Base-by-base conservation (phyloP, 2,113 vertebrate species). In the Dasyornis broadbenti region DNA sequence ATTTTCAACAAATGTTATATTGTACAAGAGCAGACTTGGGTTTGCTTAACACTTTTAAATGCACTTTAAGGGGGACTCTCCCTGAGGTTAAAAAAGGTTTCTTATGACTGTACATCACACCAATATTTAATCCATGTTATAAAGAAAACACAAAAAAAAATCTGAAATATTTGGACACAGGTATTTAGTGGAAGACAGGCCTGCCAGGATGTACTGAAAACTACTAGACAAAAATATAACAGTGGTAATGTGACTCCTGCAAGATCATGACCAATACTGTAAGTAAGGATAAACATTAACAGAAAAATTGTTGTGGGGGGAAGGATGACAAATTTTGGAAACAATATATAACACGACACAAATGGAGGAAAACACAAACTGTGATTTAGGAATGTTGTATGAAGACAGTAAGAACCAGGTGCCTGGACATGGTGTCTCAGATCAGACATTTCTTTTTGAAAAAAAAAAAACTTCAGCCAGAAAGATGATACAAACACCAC, bases 61-160 rank as follows among this genome's bases (percentile, higher is more conserved):
- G 90, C 40, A 64, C 49, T 75, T 75, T 35, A 75, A 73, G 9
- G 28, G 13, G 30, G n/a, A 90, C 16, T 71, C 31, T 96, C 82
- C 90, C 93, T 96, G 95, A 95, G 90, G 40, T 89, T 83, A 93
- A 72, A 30, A 44, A 82, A 75, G 24, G 22, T 60, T 13, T 40
- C 24, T 81, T 82, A 6, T 27, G 66, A 77, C 19, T 47, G 22
- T 31, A 59, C 4, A 10, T 33, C 19, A 63, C 37, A 89, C 35
- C 16, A 53, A 6, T 49, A 72, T 49, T 79, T 88, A 44, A 90
- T 49, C 24, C 42, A 23, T n/a, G 15, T 82, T 70, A 77, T 9
- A 17, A 53, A 53, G 37, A 88, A 91, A 91, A 76, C 24, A 7
- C 1, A 33, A 82, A 66, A 92, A 92, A 77, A 35, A 27, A 2